A percentile compares a stretch with the other conserved stretches of the same genome.
Evolutionary conservation across 2,113 vertebrate genomes (phyloP).

Genomic region (Gasterosteus aculeatus): DNA sequence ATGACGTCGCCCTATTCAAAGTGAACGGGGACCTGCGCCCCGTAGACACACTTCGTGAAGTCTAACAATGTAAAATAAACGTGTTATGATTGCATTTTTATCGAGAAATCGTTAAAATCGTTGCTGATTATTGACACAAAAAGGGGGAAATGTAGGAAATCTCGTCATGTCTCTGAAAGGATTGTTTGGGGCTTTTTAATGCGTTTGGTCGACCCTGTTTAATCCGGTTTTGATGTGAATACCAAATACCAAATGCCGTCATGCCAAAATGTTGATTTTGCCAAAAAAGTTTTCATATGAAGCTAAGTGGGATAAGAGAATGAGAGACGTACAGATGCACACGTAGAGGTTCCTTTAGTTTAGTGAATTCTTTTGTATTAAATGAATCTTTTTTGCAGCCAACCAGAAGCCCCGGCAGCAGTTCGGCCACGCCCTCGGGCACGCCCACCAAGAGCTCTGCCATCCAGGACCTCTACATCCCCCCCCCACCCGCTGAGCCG

Average conservation of each 20-base stretch:
- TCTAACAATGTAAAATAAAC: too few relatives aligned
- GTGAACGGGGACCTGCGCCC: too few relatives aligned
- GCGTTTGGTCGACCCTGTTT: background rate
- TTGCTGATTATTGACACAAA: constrained; percentile 36
- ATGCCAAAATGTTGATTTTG: too few relatives aligned
- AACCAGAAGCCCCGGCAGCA: constrained; percentile 95
- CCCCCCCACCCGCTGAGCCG: constrained; percentile 94
- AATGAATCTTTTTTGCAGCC: constrained; percentile 79
- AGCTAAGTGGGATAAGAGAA: background rate
- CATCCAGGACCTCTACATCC: constrained; percentile 96
- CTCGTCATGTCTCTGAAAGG: background rate
- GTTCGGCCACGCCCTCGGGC: constrained; percentile 92
- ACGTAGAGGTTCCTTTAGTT: background rate
- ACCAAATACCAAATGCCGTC: too few relatives aligned
- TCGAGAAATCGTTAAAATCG: too few relatives aligned
- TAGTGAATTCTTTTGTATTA: too few relatives aligned
- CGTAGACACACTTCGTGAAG: too few relatives aligned
- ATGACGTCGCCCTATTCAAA: too few relatives aligned
- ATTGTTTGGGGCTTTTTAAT: background rate
- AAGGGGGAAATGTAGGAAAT: constrained; percentile 12
- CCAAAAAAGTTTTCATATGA: too few relatives aligned
- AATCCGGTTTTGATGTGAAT: background rate
- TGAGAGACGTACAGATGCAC: background rate
- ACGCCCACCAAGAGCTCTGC: constrained; percentile 97
- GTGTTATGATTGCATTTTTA: too few relatives aligned